phyloP scores from a whole-genome alignment of 2,888 invertebrate species.

The Operophtera brumata region DNA sequence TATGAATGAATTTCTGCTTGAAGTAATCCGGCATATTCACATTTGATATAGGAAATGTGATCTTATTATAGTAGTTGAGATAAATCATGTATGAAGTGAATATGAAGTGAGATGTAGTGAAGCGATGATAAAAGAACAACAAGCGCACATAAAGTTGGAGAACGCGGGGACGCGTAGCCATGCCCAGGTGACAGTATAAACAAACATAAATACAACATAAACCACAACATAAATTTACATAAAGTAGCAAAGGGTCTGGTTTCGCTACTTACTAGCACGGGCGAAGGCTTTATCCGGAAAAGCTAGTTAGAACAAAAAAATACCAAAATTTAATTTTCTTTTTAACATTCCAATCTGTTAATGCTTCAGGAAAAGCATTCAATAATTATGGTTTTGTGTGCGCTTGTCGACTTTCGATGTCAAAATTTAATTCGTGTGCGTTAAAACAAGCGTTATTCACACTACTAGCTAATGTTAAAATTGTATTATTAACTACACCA shows the following conservation, averaged over 20 bases:
- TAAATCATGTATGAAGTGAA: slow-evolving; percentile 30
- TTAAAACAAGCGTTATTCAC: slow-evolving; percentile 68
- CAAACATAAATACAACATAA: slow-evolving; percentile 43
- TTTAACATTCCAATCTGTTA: slow-evolving; percentile 58
- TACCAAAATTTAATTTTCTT: slow-evolving; percentile 54
- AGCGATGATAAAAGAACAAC: slow-evolving; percentile 75
- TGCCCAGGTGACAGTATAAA: slow-evolving; percentile 66
- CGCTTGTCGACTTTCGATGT: slow-evolving; percentile 73
- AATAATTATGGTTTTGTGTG: slow-evolving; percentile 60
- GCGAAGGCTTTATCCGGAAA: slow-evolving; percentile 99
- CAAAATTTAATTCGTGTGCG: slow-evolving; percentile 41
- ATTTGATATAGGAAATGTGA: not conserved
- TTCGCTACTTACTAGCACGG: slow-evolving; percentile 96
- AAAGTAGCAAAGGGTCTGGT: slow-evolving; percentile 73
- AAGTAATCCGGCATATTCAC: slow-evolving; percentile 13
- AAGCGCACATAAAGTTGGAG: slow-evolving; percentile 77
- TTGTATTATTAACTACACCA: slow-evolving; percentile 28
- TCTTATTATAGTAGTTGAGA: slow-evolving; percentile 1
- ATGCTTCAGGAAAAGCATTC: slow-evolving; percentile 63
- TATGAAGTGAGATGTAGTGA: slow-evolving; percentile 39
- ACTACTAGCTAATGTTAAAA: slow-evolving; percentile 50
- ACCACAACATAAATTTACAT: slow-evolving; percentile 51
- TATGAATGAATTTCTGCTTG: slow-evolving; percentile 9
- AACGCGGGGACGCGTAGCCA: slow-evolving; percentile 72
- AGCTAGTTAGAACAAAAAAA: slow-evolving; percentile 87